Percentiles rank a stretch among this genome's conserved stretches.
Evolutionary conservation across 2,888 invertebrate species (phyloP).

Genomic region (Cryptops parisi): DNA sequence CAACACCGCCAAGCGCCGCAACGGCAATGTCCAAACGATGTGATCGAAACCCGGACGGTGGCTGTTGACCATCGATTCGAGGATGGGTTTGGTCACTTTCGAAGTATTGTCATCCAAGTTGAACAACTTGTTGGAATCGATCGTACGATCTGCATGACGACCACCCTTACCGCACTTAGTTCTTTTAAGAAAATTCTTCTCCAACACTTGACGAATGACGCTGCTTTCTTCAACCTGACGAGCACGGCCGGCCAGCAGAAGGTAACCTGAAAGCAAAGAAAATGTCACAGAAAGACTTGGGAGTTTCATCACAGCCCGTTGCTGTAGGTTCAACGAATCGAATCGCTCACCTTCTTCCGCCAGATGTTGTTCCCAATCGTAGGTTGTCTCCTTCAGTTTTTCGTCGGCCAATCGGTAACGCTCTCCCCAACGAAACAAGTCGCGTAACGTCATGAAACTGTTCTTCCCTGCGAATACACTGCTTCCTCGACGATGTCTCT

Average conservation of each 20-base stretch:
- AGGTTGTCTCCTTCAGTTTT: conserved; percentile 45
- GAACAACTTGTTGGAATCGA: conserved; percentile 55
- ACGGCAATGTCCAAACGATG: conserved; percentile 88
- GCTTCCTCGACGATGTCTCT: conserved; percentile 58
- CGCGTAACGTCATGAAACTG: conserved; percentile 79
- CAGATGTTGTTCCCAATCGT: conserved; percentile 94
- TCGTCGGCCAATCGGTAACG: conserved; percentile 57
- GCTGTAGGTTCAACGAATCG: too few species aligned
- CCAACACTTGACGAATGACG: conserved; percentile 57
- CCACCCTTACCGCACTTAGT: not conserved
- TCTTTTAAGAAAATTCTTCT: conserved; percentile 18
- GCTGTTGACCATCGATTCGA: conserved; percentile 47
- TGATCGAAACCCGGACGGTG: conserved; percentile 47
- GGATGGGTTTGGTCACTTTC: conserved; percentile 53
- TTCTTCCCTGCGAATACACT: conserved; percentile 84
- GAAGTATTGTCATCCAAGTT: conserved; percentile 47
- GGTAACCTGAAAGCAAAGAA: conserved; percentile 44
- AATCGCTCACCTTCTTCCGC: conserved; percentile 71
- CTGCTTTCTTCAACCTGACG: conserved; percentile 64
- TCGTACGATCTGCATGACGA: conserved; percentile 52
- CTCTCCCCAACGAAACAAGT: conserved; percentile 91
- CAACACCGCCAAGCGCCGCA: conserved; percentile 52
- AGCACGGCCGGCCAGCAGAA: conserved; percentile 85
- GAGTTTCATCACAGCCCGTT: too few species aligned
- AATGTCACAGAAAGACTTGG: too few species aligned